Conservation (phyloP, 2,113 vertebrate genomes). For the Notothenia rossii region DNA sequence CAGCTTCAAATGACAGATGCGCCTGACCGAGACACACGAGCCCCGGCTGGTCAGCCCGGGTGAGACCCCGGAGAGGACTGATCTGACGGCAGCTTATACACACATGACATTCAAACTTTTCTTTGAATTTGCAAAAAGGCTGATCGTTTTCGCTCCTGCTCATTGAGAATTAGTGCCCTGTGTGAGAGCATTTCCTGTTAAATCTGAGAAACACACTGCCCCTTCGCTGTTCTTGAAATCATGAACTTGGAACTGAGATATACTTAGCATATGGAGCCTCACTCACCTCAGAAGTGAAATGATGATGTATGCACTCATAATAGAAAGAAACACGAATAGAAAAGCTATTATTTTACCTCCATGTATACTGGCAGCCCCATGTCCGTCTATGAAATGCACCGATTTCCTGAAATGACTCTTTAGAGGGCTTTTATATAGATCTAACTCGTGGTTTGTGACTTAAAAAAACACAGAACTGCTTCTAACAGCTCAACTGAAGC, state of each 20-base stretch:
- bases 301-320: neutral
- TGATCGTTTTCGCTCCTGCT: neutral
- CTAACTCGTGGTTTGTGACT: neutral
- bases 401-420: conserved; percentile 23
- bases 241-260: neutral
- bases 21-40: conserved; percentile 27
- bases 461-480: neutral
- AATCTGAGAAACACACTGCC: neutral
- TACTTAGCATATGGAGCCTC: neutral
- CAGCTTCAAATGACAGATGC: conserved; percentile 50
- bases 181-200: neutral
- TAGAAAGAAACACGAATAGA: neutral
- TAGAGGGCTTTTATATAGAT: conserved; percentile 1
- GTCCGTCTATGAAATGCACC: neutral
- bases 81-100: neutral
- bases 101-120: neutral
- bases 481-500: neutral
- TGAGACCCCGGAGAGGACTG: neutral
- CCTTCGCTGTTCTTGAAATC: neutral
- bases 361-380: neutral
- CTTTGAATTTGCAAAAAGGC: neutral
- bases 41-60: conserved; percentile 15
- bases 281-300: neutral
- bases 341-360: neutral
- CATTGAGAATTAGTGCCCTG: too few relatives aligned